Conservation (phyloP, 64 coral and sea anemone genomes). For the Catalaphyllia jardinei region DNA sequence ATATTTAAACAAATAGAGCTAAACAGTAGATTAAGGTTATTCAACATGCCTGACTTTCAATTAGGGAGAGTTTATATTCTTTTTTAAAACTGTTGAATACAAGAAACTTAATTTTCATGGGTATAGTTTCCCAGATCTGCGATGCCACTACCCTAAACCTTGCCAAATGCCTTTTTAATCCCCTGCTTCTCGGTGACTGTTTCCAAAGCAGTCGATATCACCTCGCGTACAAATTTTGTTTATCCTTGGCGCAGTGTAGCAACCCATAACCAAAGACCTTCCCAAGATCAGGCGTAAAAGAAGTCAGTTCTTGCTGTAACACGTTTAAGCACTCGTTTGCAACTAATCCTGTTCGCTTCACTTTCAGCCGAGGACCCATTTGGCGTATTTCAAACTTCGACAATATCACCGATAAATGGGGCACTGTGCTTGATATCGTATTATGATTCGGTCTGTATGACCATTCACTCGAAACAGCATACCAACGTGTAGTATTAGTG, state of each 20-base stretch:
- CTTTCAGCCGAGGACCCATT: background rate
- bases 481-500: background rate
- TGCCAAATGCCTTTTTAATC: background rate
- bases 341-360: background rate
- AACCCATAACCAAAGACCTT: slow-evolving; percentile 36
- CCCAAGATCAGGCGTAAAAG: background rate
- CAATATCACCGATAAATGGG: slow-evolving; percentile 9
- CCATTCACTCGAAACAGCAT: slow-evolving; percentile 42
- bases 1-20: too few relatives aligned
- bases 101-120: too few relatives aligned
- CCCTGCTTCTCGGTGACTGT: slow-evolving; percentile 17
- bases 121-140: too few relatives aligned
- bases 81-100: too few relatives aligned
- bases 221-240: background rate
- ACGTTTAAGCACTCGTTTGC: background rate
- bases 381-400: background rate
- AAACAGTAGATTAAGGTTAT: too few relatives aligned
- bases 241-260: background rate
- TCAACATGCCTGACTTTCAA: too few relatives aligned
- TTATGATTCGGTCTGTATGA: background rate
- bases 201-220: slow-evolving; percentile 30
- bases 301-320: background rate
- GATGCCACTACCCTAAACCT: too few relatives aligned
- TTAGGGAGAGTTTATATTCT: too few relatives aligned
- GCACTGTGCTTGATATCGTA: background rate